These are phyloP conservation scores for Galleria mellonella DNA, from an alignment of 1,140 invertebrate genomes.

Conservation along the genomic window DNA sequence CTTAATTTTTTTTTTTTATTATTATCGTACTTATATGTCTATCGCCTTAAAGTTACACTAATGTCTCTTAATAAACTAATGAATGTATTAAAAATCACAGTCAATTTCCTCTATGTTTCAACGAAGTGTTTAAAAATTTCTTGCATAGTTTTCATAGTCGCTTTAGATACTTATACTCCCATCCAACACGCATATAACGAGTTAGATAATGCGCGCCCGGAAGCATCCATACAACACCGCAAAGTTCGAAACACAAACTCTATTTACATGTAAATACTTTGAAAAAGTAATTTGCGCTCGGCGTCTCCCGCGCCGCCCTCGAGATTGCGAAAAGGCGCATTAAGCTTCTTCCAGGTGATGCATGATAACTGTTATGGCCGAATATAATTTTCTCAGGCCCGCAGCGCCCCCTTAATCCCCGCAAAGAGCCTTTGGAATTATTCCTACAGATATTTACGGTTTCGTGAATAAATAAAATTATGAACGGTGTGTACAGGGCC, in stretches of 20 bases:
- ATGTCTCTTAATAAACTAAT: too few relatives aligned
- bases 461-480: slow-evolving; percentile 73
- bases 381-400: slow-evolving; percentile 72
- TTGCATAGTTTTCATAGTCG: too few relatives aligned
- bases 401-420: slow-evolving; percentile 67
- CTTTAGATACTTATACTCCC: too few relatives aligned
- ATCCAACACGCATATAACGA: too few relatives aligned
- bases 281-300: slow-evolving; percentile 70
- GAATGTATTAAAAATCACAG: too few relatives aligned
- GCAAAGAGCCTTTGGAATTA: slow-evolving; percentile 72
- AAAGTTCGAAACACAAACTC: slow-evolving; percentile 49
- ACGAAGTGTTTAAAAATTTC: too few relatives aligned
- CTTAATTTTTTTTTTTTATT: too few relatives aligned
- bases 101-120: too few relatives aligned
- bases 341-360: slow-evolving; percentile 69
- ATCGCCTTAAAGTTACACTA: too few relatives aligned
- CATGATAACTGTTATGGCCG: slow-evolving; percentile 73
- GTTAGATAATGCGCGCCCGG: neutral
- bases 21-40: too few relatives aligned
- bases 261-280: slow-evolving; percentile 74
- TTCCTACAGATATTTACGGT: slow-evolving; percentile 69
- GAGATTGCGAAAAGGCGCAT: slow-evolving; percentile 73
- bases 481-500: slow-evolving; percentile 55
- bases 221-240: slow-evolving; percentile 20
- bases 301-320: slow-evolving; percentile 57